Base-by-base conservation (phyloP, 1,140 invertebrate species). In the Dinothrombium tinctorium region DNA sequence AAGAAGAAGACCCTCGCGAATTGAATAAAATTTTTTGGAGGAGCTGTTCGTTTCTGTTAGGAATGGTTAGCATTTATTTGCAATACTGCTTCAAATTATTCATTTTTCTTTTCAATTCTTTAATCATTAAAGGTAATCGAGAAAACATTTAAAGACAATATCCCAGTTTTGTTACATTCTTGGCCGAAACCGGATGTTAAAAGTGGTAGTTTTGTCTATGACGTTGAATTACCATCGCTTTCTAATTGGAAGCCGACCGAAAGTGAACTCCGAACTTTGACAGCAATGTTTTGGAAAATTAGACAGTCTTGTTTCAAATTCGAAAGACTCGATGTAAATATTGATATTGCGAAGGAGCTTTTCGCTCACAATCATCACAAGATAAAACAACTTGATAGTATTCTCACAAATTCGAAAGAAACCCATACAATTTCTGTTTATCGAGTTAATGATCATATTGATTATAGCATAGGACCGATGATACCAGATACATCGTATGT, bases 181-280 rank as follows among this genome's bases (percentile, higher is more conserved):
- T 92, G 89, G 57, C 81, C 84, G 0, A 66, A 67, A 46, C 76
- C 81, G 9, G 70, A 74, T 54, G 67, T 80, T 72, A 63, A 69
- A 49, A 77, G 74, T 43, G 87, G 87, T 2, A 89, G 83, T 53
- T 94, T 92, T 63, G 68, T 84, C 1, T 81, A 89, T 56, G 86
- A 94, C 59, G 71, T 75, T n/a, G 69, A 76, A 39, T 51, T 92
- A 0, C 26, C 45, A 4, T 64, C 69, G 5, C 52, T 86, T 9
- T 3, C n/a, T 9, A 60, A 73, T 46, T 92, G 86, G 86, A 61
- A 62, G 42, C 79, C 83, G 1, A 69, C 66, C 0, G 41, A 63
- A 35, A 66, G 71, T 29, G 86, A 94, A 59, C 53, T 89, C 31
- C 63, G 70, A 33, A 70, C 77, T 2, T 58, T 95, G 15, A 75